Evolutionary conservation across 2,888 invertebrate genomes (phyloP).

Genomic region (Exephanes ischioxanthus): DNA sequence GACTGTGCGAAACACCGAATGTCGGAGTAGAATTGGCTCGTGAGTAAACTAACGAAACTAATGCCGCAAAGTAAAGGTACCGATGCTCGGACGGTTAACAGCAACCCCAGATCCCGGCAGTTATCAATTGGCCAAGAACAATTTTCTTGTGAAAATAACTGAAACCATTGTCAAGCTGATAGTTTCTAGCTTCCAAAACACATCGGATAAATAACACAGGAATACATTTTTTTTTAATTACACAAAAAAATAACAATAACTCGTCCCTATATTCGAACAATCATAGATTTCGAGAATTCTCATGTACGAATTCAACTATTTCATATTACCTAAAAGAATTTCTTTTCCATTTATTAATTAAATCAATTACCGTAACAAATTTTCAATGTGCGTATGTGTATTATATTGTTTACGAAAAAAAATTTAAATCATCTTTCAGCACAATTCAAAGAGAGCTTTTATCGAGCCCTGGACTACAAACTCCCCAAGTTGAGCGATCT

Average conservation of each 20-base stretch:
- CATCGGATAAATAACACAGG: too few species aligned
- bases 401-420: background rate
- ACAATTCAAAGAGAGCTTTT: slow-evolving; percentile 90
- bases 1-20: slow-evolving; percentile 88
- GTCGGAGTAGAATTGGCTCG: slow-evolving; percentile 88
- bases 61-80: background rate
- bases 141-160: too few species aligned
- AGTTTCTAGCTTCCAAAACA: too few species aligned
- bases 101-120: too few species aligned
- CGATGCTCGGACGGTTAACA: too few species aligned
- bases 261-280: background rate
- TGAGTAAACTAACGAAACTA: slow-evolving; percentile 79
- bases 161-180: too few species aligned
- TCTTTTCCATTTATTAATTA: too few species aligned
- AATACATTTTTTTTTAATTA: too few species aligned
- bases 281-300: slow-evolving; percentile 1
- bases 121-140: too few species aligned
- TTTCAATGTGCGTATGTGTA: background rate
- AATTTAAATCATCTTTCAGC: slow-evolving; percentile 78
- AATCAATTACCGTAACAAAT: background rate
- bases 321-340: too few species aligned
- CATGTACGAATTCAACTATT: too few species aligned
- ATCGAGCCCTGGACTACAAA: slow-evolving; percentile 89
- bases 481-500: slow-evolving; percentile 89
- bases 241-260: too few species aligned